phyloP scores from a whole-genome alignment of 2,113 vertebrate genomes.

The Taxidea taxus region DNA sequence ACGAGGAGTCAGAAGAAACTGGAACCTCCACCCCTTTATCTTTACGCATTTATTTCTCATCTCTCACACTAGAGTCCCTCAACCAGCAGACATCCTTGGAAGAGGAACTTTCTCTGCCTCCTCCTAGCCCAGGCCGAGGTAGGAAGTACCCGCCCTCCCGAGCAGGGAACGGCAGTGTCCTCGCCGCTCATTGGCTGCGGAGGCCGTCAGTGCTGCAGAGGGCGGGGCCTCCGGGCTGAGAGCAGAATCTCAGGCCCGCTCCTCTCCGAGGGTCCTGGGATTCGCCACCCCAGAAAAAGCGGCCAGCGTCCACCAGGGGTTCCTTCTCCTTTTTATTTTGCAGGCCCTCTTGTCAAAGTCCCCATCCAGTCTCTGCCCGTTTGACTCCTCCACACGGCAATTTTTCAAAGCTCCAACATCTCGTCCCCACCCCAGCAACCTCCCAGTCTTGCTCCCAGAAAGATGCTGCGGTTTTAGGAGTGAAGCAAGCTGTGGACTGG shows the following conservation, averaged over 20 bases:
- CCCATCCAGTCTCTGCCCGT: not conserved
- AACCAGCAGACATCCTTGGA: not conserved
- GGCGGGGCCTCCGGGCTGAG: not conserved
- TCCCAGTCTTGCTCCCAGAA: not conserved
- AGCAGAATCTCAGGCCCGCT: not conserved
- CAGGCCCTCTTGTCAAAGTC: not conserved
- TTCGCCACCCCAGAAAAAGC: too few species aligned
- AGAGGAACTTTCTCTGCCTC: not conserved
- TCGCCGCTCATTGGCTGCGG: constrained; percentile 13
- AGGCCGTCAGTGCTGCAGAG: not conserved
- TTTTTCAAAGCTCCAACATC: not conserved
- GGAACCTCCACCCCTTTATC: not conserved
- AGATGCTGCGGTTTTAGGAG: not conserved
- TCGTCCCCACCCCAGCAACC: not conserved
- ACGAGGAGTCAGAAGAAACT: not conserved
- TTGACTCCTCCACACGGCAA: not conserved
- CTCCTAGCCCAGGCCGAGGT: rapidly evolving
- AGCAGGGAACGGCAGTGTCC: not conserved
- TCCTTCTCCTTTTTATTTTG: not conserved
- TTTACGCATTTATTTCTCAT: not conserved
- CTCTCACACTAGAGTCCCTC: not conserved
- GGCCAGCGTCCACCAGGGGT: not conserved
- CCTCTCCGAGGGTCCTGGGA: rapidly evolving
- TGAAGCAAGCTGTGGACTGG: not conserved
- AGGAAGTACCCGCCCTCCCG: constrained; percentile 63